A percentile compares a stretch with the other conserved stretches of the same genome.
Evolutionary conservation across 2,888 invertebrate genomes (phyloP).

Genomic region (Caenorhabditis imperialis): DNA sequence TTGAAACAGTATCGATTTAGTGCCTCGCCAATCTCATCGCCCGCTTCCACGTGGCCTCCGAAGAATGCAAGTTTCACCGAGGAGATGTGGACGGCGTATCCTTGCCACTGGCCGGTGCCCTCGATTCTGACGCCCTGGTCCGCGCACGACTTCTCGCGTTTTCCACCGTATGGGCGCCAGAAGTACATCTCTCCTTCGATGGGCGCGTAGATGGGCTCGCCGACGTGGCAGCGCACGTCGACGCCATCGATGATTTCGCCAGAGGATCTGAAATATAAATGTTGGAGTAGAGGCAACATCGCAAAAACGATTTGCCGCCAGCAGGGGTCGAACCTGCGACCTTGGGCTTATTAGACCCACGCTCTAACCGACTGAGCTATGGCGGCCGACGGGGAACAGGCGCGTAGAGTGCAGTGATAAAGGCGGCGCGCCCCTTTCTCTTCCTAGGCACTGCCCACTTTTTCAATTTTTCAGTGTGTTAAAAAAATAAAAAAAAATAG

Average conservation of each 20-base stretch:
- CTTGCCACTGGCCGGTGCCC: slow-evolving; percentile 77
- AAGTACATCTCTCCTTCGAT: slow-evolving; percentile 74
- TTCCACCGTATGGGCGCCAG: slow-evolving; percentile 65
- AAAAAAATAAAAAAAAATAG: too few relatives aligned
- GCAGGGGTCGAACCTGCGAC: slow-evolving; percentile 78
- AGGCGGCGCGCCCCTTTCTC: too few relatives aligned
- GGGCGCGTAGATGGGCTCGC: slow-evolving; percentile 66
- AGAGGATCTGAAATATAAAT: slow-evolving; percentile 61
- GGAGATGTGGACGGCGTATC: slow-evolving; percentile 75
- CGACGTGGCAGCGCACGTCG: slow-evolving; percentile 60
- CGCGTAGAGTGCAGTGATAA: background rate
- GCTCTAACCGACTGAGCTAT: slow-evolving; percentile 78
- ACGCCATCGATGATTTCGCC: slow-evolving; percentile 66
- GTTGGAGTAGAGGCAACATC: too few relatives aligned
- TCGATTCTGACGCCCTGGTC: slow-evolving; percentile 76
- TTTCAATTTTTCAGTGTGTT: too few relatives aligned
- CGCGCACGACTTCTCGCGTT: slow-evolving; percentile 68
- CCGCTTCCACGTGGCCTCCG: slow-evolving; percentile 73
- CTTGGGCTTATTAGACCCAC: slow-evolving; percentile 78
- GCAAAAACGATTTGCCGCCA: slow-evolving; percentile 72
- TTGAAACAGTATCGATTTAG: slow-evolving; percentile 58
- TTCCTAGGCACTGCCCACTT: too few relatives aligned
- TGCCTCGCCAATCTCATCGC: slow-evolving; percentile 66
- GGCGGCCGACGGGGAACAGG: slow-evolving; percentile 56
- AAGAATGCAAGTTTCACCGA: slow-evolving; percentile 71